Evolutionary conservation across 2,888 invertebrate species (phyloP).

Genomic region (Spicauda simplicius): DNA sequence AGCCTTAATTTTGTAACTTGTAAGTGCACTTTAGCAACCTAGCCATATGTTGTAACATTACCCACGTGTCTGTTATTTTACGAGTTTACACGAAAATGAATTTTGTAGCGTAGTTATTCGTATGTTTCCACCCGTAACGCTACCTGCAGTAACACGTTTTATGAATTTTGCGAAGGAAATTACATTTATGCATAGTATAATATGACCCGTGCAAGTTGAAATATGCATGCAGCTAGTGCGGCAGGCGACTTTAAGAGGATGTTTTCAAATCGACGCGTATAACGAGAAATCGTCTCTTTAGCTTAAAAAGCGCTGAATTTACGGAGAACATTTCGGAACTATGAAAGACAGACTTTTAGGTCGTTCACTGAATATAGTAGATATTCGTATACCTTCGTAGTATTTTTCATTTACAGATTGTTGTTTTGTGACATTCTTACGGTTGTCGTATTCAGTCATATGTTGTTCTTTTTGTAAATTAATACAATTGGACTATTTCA

Average conservation of each 20-base stretch:
- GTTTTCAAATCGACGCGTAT: slow-evolving; percentile 36
- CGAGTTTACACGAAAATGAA: not conserved
- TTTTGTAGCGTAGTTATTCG: slow-evolving; percentile 2
- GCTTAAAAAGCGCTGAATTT: slow-evolving; percentile 32
- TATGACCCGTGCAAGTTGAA: slow-evolving; percentile 18
- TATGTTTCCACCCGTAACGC: slow-evolving; percentile 1
- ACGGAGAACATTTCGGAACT: slow-evolving; percentile 24
- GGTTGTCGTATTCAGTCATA: not conserved
- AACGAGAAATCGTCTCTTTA: slow-evolving; percentile 32
- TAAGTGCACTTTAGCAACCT: no score
- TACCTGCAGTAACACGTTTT: slow-evolving; percentile 17
- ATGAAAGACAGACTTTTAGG: slow-evolving; percentile 32
- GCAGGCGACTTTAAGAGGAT: slow-evolving; percentile 25
- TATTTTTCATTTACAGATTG: slow-evolving; percentile 20
- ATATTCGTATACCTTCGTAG: slow-evolving; percentile 1
- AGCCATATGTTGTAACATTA: no score
- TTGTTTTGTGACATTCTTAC: not conserved
- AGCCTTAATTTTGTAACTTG: no score
- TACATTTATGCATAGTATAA: slow-evolving; percentile 29
- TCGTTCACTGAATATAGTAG: slow-evolving; percentile 14
- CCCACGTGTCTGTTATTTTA: no score
- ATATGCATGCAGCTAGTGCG: slow-evolving; percentile 25
- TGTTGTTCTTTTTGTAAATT: not conserved
- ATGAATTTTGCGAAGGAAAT: slow-evolving; percentile 24
- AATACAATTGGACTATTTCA: no score